A percentile compares a stretch with the other conserved stretches of the same genome.
phyloP scores from a whole-genome alignment of 2,888 invertebrate species.

The Hyles lineata region DNA sequence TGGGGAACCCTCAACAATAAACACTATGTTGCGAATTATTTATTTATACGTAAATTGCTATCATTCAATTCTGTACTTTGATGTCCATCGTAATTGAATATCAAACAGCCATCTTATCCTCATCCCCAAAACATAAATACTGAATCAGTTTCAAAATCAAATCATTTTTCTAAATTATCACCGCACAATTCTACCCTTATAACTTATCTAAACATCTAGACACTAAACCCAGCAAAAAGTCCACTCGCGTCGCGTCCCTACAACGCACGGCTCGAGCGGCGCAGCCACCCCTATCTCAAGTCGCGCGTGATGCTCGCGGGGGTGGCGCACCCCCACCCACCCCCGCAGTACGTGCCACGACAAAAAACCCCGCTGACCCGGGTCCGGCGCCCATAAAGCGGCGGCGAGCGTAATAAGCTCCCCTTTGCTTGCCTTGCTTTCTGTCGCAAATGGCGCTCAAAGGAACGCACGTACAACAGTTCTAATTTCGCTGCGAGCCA shows the following conservation, averaged over 20 bases:
- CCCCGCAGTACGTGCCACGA: constrained; percentile 69
- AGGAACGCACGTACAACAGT: constrained; percentile 74
- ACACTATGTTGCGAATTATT: too few relatives aligned
- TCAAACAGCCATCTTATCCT: too few relatives aligned
- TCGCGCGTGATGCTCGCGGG: constrained; percentile 66
- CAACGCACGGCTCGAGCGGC: constrained; percentile 36
- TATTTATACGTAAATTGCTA: too few relatives aligned
- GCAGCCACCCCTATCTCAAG: constrained; percentile 62
- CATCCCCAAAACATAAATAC: too few relatives aligned
- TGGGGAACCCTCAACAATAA: too few relatives aligned
- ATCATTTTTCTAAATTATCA: background rate
- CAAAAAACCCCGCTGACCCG: constrained; percentile 77
- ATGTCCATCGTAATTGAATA: too few relatives aligned
- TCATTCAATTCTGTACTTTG: too few relatives aligned
- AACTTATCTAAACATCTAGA: background rate
- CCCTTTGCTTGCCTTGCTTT: constrained; percentile 68
- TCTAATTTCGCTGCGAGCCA: constrained; percentile 70
- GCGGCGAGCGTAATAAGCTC: constrained; percentile 67
- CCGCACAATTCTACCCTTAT: background rate
- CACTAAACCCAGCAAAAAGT: background rate
- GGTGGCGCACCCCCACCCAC: constrained; percentile 47
- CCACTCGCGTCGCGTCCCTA: constrained; percentile 20
- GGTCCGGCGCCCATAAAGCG: constrained; percentile 75
- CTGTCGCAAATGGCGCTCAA: constrained; percentile 69
- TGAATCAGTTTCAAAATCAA: too few relatives aligned